Evolutionary conservation across 1,140 invertebrate genomes (phyloP).

Genomic region (Drosophila elegans): DNA sequence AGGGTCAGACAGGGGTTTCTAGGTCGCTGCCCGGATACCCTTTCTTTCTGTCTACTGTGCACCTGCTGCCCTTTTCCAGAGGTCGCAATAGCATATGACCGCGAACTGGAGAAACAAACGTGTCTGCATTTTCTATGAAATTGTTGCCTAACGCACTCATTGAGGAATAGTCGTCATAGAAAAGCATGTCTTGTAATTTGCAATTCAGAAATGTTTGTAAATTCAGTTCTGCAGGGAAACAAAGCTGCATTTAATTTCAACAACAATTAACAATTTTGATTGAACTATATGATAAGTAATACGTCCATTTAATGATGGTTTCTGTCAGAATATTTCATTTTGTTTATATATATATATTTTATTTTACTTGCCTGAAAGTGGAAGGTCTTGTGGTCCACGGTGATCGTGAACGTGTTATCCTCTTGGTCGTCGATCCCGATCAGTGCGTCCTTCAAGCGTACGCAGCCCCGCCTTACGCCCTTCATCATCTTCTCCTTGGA

Average conservation of each 20-base stretch:
- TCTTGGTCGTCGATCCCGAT: conserved; percentile 99
- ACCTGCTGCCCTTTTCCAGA: neutral
- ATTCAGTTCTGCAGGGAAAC: neutral
- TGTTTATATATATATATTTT: too few species aligned
- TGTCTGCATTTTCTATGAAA: neutral
- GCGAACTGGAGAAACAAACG: neutral
- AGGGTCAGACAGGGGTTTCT: conserved; percentile 32
- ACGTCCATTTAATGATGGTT: neutral
- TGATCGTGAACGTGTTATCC: conserved; percentile 99
- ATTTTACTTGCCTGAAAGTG: conserved; percentile 97
- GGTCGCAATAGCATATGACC: neutral
- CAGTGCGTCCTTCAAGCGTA: conserved; percentile 95
- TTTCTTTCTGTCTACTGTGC: neutral
- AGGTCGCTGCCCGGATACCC: conserved; percentile 35
- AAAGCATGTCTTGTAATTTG: neutral
- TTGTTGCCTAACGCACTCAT: neutral
- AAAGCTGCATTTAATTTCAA: neutral
- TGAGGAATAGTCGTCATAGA: neutral
- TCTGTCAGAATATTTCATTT: neutral
- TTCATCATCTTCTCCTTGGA: conserved; percentile 99
- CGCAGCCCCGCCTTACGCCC: conserved; percentile 97
- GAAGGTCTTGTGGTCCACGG: conserved; percentile 99
- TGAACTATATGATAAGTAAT: fast-evolving
- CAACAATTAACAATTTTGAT: too few species aligned
- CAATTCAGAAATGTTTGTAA: neutral